Evolutionary conservation across 2,113 vertebrate genomes (phyloP).

Genomic region (Empidonax traillii): DNA sequence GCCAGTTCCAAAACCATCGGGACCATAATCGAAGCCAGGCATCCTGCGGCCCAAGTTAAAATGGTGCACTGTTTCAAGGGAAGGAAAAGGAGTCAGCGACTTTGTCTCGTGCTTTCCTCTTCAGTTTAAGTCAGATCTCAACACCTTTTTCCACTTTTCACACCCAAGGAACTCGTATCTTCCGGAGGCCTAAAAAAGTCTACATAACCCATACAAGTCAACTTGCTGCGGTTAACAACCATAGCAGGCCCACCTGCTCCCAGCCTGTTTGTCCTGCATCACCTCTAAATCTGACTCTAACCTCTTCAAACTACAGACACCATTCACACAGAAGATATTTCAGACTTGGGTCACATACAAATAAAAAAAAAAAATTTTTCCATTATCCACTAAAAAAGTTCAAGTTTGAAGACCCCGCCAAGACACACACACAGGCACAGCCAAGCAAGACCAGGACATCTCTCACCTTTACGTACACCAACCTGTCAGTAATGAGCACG

Average conservation of each 20-base stretch:
- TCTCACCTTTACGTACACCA: background rate
- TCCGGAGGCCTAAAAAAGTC: background rate
- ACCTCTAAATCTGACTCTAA: background rate
- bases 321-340: background rate
- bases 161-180: background rate
- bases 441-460: background rate
- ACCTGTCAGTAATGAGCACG: accelerated
- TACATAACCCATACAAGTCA: background rate
- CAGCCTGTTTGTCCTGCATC: background rate
- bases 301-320: background rate
- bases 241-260: background rate
- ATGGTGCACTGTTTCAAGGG: conserved; percentile 87
- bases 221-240: background rate
- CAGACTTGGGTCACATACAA: background rate
- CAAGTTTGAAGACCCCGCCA: background rate
- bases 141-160: background rate
- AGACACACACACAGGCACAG: background rate
- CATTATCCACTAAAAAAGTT: background rate
- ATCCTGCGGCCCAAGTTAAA: conserved; percentile 96
- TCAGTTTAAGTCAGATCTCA: background rate
- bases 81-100: background rate
- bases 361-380: background rate
- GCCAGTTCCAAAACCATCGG: conserved; percentile 91
- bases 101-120: background rate
- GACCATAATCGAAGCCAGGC: conserved; percentile 95